A percentile compares a stretch with the other conserved stretches of the same genome.
Evolutionary conservation across 2,113 vertebrate species (phyloP).

Genomic region (Caranx ignobilis): DNA sequence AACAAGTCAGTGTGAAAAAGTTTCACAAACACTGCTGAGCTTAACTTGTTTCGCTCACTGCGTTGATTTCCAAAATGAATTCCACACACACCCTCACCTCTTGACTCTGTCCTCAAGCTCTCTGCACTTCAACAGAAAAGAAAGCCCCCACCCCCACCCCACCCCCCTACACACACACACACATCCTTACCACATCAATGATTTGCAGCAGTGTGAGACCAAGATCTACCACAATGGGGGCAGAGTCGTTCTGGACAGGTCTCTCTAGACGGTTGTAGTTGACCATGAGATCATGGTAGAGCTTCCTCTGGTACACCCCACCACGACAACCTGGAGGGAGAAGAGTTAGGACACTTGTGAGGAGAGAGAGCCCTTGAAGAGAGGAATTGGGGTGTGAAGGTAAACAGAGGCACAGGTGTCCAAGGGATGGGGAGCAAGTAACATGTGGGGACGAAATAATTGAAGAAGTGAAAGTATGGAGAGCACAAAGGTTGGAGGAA

Average conservation of each 20-base stretch:
- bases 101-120: neutral
- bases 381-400: neutral
- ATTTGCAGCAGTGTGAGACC: conserved; percentile 92
- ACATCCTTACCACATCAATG: conserved; percentile 89
- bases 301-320: conserved; percentile 88
- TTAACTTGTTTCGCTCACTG: neutral
- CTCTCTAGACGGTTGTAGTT: conserved; percentile 91
- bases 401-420: neutral
- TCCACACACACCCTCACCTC: neutral
- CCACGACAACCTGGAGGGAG: conserved; percentile 83
- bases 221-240: conserved; percentile 88
- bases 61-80: conserved; percentile 1
- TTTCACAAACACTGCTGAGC: neutral
- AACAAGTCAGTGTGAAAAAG: neutral
- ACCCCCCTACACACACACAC: neutral
- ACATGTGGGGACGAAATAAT: neutral
- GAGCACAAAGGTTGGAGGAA: conserved; percentile 6
- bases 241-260: conserved; percentile 90
- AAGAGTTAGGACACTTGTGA: neutral
- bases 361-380: neutral
- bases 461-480: neutral
- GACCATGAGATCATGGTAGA: conserved; percentile 89
- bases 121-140: neutral
- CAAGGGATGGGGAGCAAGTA: neutral
- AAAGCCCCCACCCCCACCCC: no score